Evolutionary conservation across 2,113 vertebrate species (phyloP), one percentile per base, ranked within the genome.

Genomic region (Sminthopsis crassicaudata): DNA sequence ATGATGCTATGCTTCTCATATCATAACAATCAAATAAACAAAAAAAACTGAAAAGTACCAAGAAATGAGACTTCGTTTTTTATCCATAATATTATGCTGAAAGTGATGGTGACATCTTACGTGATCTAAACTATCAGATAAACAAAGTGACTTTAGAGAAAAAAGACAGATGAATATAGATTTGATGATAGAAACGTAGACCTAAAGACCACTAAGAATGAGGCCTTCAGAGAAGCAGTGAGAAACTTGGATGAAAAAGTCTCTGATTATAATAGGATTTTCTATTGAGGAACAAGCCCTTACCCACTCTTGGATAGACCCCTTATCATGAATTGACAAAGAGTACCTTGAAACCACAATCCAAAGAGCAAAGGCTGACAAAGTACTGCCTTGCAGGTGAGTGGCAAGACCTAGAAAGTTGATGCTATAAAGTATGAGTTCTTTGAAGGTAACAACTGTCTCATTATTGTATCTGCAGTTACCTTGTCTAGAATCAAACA

Each of bases 241-340:
- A 88, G 76, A 88, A 50, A 42, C 8, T 90, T 90, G 36, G 91
- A 89, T 90, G 53, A 96, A 96, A 84, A 67, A 55, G 46, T 11
- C 91, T 91, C 94, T 93, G 25, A 90, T 90, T 12, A 76, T n/a
- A n/a, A 91, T 22, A 54, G 22, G 52, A 55, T 97, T 98, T 94
- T 57, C 1, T 95, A 95, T 95, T 97, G 96, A 23, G 67, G 67
- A 84, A 84, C n/a, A 84, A 84, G n/a, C n/a, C 36, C 67, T 19
- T 7, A 42, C 16, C 7, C n/a, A 84, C 19, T 7, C 36, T 23
- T 84, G 16, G 67, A 84, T 16, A 84, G 7, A 84, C n/a, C n/a
- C 0, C 42, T 84, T 84, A 22, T 42, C 67, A 22, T 42, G 19
- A 84, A 19, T 23, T 84, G n/a, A 42, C n/a, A 84, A 84, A 22